phyloP scores from a whole-genome alignment of 2,888 invertebrate genomes.

The Atethmia centrago region DNA sequence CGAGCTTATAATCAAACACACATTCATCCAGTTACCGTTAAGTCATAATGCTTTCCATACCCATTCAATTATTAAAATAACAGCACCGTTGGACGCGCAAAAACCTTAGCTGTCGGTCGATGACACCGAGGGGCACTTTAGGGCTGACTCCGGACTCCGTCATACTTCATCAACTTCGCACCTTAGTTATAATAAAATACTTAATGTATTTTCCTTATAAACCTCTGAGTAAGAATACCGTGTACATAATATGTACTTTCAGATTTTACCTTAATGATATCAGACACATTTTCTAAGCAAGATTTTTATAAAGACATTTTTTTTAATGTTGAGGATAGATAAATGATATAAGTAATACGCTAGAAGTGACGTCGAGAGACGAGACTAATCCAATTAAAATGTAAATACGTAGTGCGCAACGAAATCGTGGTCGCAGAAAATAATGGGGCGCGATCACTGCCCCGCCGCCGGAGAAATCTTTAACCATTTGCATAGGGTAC shows the following conservation, averaged over 20 bases:
- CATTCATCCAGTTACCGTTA: conserved; percentile 77
- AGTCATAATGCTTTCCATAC: conserved; percentile 83
- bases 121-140: conserved; percentile 89
- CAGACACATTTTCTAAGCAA: conserved; percentile 42
- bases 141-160: conserved; percentile 86
- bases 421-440: conserved; percentile 77
- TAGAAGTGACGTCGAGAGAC: not conserved
- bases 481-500: conserved; percentile 77
- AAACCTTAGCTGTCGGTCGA: conserved; percentile 87
- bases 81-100: conserved; percentile 87
- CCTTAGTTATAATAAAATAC: conserved; percentile 72
- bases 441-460: conserved; percentile 73
- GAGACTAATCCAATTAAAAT: conserved; percentile 78
- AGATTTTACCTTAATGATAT: conserved; percentile 41
- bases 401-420: conserved; percentile 75
- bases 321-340: conserved; percentile 3
- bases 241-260: conserved; percentile 40
- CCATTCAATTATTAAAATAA: conserved; percentile 89
- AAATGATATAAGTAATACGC: conserved; percentile 3
- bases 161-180: conserved; percentile 80
- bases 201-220: conserved; percentile 73
- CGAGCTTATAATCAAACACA: conserved; percentile 62
- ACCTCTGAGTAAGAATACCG: conserved; percentile 45
- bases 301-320: conserved; percentile 21
- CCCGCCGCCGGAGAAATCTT: conserved; percentile 76